These are phyloP conservation scores for Strix occidentalis DNA, from an alignment of 2,797 vertebrate species.

Conservation along the genomic window DNA sequence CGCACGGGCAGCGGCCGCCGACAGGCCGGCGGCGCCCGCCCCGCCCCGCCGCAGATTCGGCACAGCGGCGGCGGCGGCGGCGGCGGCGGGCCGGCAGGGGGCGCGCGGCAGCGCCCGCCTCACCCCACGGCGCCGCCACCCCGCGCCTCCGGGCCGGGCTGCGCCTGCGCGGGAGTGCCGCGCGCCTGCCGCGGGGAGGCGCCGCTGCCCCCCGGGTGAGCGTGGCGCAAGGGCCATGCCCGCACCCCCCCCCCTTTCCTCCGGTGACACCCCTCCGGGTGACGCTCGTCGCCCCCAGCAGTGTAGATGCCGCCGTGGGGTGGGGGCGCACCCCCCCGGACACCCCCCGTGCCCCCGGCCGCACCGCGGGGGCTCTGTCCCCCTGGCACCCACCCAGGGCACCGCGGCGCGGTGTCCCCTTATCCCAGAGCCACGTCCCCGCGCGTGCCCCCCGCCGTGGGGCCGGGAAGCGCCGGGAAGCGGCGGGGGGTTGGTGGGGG, in stretches of 20 bases:
- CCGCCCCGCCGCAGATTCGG: background rate
- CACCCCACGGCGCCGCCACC: background rate
- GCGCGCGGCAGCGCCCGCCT: background rate
- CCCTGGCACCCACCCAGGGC: accelerated
- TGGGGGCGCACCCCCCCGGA: too few species aligned
- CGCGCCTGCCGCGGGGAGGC: too few species aligned
- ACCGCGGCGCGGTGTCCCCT: background rate
- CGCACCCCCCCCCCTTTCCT: too few species aligned
- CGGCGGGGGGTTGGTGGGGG: too few species aligned
- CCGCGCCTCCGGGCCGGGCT: background rate
- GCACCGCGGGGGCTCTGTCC: background rate
- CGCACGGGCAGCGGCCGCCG: background rate
- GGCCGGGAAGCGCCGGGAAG: background rate
- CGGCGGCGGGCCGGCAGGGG: background rate
- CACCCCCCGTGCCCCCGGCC: too few species aligned
- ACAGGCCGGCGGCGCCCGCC: too few species aligned
- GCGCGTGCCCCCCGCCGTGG: accelerated
- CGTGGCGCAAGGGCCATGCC: too few species aligned
- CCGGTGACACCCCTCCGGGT: too few species aligned
- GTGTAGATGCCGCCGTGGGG: background rate
- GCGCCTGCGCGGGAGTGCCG: background rate
- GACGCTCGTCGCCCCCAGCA: background rate
- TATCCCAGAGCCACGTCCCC: background rate
- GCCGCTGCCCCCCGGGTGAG: too few species aligned
- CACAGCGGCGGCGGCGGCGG: background rate